A percentile compares a stretch with the other conserved stretches of the same genome.
Evolutionary conservation across 2,888 invertebrate species (phyloP).

Genomic region (Nephrotoma appendiculata): DNA sequence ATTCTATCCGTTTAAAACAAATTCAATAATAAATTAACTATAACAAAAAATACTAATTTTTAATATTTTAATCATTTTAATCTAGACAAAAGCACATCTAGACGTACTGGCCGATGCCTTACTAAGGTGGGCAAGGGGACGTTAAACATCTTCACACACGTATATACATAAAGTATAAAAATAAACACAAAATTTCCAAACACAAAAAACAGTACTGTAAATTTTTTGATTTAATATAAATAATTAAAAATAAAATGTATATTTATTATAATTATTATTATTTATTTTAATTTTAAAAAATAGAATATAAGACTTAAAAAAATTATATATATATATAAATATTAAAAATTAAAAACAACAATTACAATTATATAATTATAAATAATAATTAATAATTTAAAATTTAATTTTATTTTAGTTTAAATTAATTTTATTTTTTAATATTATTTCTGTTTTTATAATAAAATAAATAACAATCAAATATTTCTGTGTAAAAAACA

Average conservation of each 20-base stretch:
- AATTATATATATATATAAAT: not conserved
- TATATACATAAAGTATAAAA: not conserved
- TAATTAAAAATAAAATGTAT: not conserved
- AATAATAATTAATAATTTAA: conserved; percentile 12
- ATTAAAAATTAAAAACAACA: conserved; percentile 5
- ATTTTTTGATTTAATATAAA: not conserved
- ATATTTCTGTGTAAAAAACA: not conserved
- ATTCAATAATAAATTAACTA: not conserved
- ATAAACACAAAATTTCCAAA: not conserved
- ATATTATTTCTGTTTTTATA: not conserved
- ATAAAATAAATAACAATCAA: not conserved
- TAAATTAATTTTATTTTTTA: not conserved
- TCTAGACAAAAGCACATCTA: conserved; percentile 88
- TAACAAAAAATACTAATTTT: not conserved
- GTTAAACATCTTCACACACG: conserved; percentile 39
- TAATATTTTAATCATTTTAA: conserved; percentile 23
- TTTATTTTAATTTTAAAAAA: not conserved
- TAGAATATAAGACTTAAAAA: not conserved
- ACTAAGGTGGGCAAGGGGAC: conserved; percentile 86
- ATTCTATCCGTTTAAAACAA: too few species aligned
- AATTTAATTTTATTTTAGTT: not conserved
- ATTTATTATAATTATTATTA: not conserved
- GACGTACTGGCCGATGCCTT: conserved; percentile 89
- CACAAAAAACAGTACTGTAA: not conserved
- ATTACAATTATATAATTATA: conserved; percentile 13